Conservation (phyloP, 2,113 vertebrate species). For the Nothobranchius kuhntae region DNA sequence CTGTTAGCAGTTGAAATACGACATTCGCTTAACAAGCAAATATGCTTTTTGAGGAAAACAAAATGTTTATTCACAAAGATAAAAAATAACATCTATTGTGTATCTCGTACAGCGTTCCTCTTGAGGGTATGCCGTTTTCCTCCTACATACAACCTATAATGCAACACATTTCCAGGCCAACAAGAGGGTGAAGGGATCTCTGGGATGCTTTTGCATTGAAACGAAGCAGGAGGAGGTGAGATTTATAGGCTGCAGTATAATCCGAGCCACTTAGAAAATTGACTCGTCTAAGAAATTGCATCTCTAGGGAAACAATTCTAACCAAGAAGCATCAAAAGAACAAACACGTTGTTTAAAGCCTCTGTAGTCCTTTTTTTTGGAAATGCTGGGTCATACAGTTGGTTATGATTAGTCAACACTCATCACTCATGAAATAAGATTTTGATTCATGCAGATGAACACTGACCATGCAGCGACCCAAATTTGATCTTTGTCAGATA, state of each 20-base stretch:
- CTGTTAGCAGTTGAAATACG: neutral
- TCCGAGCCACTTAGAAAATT: conserved; percentile 22
- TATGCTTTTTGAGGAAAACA: neutral
- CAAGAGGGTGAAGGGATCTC: neutral
- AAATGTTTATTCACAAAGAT: neutral
- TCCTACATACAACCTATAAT: conserved; percentile 52
- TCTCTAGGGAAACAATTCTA: conserved; percentile 16
- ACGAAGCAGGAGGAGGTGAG: neutral
- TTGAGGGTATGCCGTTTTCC: conserved; percentile 26
- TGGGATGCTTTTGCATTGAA: conserved; percentile 36
- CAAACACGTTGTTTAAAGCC: neutral
- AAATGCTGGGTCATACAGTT: neutral
- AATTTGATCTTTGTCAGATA: too few species aligned
- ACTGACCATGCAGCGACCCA: too few species aligned
- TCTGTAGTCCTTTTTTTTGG: neutral
- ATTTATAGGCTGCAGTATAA: conserved; percentile 14
- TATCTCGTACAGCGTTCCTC: neutral
- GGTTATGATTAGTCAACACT: neutral
- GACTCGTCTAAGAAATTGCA: conserved; percentile 14
- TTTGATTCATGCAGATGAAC: too few species aligned
- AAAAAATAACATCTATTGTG: neutral
- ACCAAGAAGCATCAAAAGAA: neutral
- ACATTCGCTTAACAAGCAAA: neutral
- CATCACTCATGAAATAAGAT: too few species aligned
- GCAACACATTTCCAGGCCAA: conserved; percentile 34